Percentiles rank a stretch among this genome's conserved stretches.
These are phyloP conservation scores for Apis florea DNA, from an alignment of 1,140 invertebrate species.

Conservation along the genomic window DNA sequence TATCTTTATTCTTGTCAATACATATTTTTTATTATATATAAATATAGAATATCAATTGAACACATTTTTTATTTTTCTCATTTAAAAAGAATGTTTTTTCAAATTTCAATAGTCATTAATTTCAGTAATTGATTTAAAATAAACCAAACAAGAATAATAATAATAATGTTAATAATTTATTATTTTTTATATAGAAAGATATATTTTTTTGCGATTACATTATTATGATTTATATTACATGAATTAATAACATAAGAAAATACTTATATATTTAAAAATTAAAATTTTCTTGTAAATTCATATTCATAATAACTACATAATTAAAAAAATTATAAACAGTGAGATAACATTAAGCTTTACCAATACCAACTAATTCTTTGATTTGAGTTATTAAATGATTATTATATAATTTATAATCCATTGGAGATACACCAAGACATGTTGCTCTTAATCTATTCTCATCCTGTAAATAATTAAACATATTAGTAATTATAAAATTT, in stretches of 20 bases:
- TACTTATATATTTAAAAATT: background rate
- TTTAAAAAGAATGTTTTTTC: no score
- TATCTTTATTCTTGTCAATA: no score
- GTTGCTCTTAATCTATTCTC: slow-evolving; percentile 90
- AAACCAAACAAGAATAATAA: no score
- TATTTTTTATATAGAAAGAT: background rate
- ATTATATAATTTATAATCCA: slow-evolving; percentile 90
- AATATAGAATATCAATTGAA: no score
- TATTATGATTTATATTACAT: background rate
- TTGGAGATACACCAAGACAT: slow-evolving; percentile 83
- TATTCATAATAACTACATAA: background rate
- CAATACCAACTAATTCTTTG: slow-evolving; percentile 82
- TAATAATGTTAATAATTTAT: background rate
- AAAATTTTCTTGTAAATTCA: background rate
- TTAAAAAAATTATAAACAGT: background rate
- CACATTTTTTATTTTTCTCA: no score
- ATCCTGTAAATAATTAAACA: slow-evolving; percentile 83
- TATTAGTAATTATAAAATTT: slow-evolving; percentile 27
- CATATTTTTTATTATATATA: no score
- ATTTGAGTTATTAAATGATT: slow-evolving; percentile 85
- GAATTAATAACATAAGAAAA: background rate
- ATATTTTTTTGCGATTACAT: background rate
- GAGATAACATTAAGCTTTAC: slow-evolving; percentile 15
- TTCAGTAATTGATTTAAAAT: no score
- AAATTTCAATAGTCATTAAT: no score